phyloP scores from a whole-genome alignment of 2,797 vertebrate species.

The Halcyon badia region DNA sequence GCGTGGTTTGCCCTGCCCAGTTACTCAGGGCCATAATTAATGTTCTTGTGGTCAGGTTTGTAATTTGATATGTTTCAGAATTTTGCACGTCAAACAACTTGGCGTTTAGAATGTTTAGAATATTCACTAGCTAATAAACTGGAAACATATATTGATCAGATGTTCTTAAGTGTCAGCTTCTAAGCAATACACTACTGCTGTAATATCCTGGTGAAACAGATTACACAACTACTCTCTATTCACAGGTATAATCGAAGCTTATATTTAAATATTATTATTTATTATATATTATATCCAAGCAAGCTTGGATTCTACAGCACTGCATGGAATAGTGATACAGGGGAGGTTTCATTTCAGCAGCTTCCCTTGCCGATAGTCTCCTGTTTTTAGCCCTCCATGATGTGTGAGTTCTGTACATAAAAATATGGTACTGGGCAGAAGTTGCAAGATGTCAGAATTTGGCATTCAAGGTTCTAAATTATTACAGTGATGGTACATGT shows the following conservation, averaged over 20 bases:
- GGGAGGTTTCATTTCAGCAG: not conserved
- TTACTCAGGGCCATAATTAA: not conserved
- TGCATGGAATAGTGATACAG: not conserved
- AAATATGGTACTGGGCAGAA: not conserved
- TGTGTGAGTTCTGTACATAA: fast-evolving
- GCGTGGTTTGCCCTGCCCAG: not conserved
- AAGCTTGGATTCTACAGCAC: not conserved
- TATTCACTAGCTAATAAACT: not conserved
- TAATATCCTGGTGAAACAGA: not conserved
- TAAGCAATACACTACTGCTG: not conserved
- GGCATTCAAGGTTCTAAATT: not conserved
- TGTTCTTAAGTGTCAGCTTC: not conserved
- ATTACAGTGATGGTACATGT: not conserved
- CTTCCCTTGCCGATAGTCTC: not conserved
- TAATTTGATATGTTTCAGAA: not conserved
- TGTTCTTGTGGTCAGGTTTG: not conserved
- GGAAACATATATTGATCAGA: not conserved
- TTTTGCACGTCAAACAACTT: not conserved
- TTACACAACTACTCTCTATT: not conserved
- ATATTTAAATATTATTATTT: not conserved
- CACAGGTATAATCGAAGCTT: not conserved
- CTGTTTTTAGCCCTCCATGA: not conserved
- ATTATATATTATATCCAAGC: too few relatives aligned
- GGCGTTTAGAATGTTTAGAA: not conserved
- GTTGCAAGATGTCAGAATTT: not conserved